phyloP scores from a whole-genome alignment of 64 coral and sea anemone species.

The Montipora foliosa region DNA sequence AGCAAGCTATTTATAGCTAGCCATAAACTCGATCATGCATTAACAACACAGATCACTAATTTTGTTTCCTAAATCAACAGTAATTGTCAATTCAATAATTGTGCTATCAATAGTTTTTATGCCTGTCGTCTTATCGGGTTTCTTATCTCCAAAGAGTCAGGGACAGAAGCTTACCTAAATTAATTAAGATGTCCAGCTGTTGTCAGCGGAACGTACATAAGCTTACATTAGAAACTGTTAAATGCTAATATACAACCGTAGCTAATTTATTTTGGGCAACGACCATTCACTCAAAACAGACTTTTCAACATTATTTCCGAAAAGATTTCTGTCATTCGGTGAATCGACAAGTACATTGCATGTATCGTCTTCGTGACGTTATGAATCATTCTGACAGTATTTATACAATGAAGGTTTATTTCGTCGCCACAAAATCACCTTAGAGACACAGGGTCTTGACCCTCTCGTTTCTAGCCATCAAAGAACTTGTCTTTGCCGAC shows the following conservation, averaged over 20 bases:
- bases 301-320: background rate
- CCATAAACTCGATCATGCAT: background rate
- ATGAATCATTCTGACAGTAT: background rate
- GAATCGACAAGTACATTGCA: no score
- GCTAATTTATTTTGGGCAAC: background rate
- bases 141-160: background rate
- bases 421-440: background rate
- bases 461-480: background rate
- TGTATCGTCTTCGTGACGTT: background rate
- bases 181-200: background rate
- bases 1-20: background rate
- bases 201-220: background rate
- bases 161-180: no score
- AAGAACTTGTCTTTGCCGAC: background rate
- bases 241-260: background rate
- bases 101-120: background rate
- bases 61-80: no score
- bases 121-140: background rate
- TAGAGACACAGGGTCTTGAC: background rate
- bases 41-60: background rate
- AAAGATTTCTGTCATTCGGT: background rate
- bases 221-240: background rate
- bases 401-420: background rate
- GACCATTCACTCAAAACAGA: background rate
- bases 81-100: background rate